A percentile compares a stretch with the other conserved stretches of the same genome.
Conservation (phyloP, 1,140 invertebrate genomes). For the Trissolcus basalis region DNA sequence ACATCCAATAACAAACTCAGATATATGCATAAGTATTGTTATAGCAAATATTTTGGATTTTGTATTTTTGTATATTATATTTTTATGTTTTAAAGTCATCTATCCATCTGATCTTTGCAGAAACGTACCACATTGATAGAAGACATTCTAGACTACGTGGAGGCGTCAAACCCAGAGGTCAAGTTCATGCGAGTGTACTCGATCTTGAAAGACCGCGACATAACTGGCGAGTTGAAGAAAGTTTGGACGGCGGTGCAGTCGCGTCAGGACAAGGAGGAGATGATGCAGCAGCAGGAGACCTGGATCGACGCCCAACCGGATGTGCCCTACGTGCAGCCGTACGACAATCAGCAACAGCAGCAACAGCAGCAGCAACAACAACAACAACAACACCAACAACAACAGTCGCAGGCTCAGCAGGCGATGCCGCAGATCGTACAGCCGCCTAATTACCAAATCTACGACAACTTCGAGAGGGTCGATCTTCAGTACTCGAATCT, state of each 20-base stretch:
- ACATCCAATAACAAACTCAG: neutral
- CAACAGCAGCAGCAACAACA: conserved; percentile 36
- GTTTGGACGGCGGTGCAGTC: conserved; percentile 83
- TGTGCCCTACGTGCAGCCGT: conserved; percentile 59
- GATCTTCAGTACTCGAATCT: neutral
- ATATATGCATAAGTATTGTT: neutral
- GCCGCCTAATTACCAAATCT: conserved; percentile 50
- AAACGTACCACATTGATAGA: conserved; percentile 81
- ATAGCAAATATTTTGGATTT: too few species aligned
- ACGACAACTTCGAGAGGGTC: conserved; percentile 27
- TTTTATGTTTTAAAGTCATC: too few species aligned
- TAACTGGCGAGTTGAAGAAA: conserved; percentile 83
- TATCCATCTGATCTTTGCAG: too few species aligned
- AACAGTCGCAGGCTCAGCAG: neutral
- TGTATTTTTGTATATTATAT: too few species aligned
- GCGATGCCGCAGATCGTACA: conserved; percentile 16
- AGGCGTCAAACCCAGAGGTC: conserved; percentile 81
- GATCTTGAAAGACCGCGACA: conserved; percentile 82
- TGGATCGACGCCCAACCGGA: conserved; percentile 67
- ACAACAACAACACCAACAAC: conserved; percentile 19
- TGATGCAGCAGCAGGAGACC: conserved; percentile 61
- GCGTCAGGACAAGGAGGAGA: conserved; percentile 78
- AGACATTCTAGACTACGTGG: conserved; percentile 82
- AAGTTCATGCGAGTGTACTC: conserved; percentile 78
- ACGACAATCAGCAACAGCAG: conserved; percentile 54